Evolutionary conservation across 2,113 vertebrate genomes (phyloP).

Genomic region (Rallus limicola): DNA sequence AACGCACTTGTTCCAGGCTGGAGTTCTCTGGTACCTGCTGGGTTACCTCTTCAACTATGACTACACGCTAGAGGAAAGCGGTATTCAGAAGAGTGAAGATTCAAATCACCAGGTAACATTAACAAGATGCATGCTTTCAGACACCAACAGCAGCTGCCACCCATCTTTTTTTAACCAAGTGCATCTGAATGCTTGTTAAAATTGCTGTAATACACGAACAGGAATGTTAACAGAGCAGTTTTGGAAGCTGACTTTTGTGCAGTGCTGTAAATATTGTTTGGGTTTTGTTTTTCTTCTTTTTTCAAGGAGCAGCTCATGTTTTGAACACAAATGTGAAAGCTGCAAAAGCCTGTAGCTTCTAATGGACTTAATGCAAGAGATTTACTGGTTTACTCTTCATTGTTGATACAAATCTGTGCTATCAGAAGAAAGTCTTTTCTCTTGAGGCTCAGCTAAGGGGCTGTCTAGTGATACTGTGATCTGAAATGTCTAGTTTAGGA

Average conservation of each 20-base stretch:
- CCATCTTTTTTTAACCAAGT: background rate
- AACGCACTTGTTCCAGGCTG: constrained; percentile 94
- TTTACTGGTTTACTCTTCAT: too few relatives aligned
- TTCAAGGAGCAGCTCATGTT: background rate
- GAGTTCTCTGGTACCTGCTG: constrained; percentile 94
- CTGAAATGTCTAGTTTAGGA: background rate
- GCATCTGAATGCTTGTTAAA: background rate
- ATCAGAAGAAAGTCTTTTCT: background rate
- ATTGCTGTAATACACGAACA: background rate
- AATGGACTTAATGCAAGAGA: background rate
- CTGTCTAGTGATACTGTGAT: background rate
- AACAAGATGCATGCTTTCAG: background rate
- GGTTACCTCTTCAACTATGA: constrained; percentile 95
- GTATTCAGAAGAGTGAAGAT: constrained; percentile 93
- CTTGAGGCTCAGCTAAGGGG: background rate
- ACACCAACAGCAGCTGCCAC: background rate
- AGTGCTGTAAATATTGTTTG: background rate
- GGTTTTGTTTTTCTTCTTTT: background rate
- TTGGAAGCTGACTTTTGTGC: background rate
- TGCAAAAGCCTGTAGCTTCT: background rate
- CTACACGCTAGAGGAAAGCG: constrained; percentile 96
- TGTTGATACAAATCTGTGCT: background rate
- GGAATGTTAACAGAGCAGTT: background rate
- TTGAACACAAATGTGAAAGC: background rate
- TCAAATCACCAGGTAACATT: constrained; percentile 91